Base-by-base conservation (phyloP, 2,797 vertebrate genomes). In the Stomatorhinus walkeri region DNA sequence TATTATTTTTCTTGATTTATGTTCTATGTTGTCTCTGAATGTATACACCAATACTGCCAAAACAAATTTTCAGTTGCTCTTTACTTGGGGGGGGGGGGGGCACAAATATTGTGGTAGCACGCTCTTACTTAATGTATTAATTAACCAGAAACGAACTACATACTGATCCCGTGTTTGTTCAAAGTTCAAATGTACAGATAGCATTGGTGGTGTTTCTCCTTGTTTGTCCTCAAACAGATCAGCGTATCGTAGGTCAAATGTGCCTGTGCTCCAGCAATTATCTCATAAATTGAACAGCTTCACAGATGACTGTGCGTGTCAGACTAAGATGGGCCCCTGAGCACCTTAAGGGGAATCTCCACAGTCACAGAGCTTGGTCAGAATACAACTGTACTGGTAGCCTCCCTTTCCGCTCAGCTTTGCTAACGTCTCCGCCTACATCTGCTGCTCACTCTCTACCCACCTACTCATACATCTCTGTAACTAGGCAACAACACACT, bases 401-500 rank as follows among this genome's bases (percentile, higher is more conserved):
- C 10, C 46, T 32, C 61, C 59, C 46, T 72, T 72, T 14, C 43
- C 7, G 24, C 14, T 76, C 24, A 24, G 24, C 64, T 32, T 16
- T 24, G 61, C 40, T 49, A 51, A 51, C 9, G 19, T 43, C 19
- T 49, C 54, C 8, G 12, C 76, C 72, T 72, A 19, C 88, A 4
- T 48, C 72, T 59, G 49, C 48, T 54, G 51, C 19, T 85, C 49
- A 54, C 24, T 61, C 88, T 48, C 49, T 52, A n/a, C 89, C 88
- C 89, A 90, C 91, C 90, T 52, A 87, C 87, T 86, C 91, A 87
- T 88, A 85, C 52, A 24, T 40, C 88, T 51, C 87, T 83, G 92
- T 93, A 88, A 89, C 92, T 91, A 91, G 89, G 92, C 91, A 93
- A 92, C 92, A 52, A 86, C 89, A 88, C 87, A 49, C 64, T 87